Evolutionary conservation across 2,113 vertebrate species (phyloP), one percentile per base, ranked within the genome.

Genomic region (Glareola pratincola): DNA sequence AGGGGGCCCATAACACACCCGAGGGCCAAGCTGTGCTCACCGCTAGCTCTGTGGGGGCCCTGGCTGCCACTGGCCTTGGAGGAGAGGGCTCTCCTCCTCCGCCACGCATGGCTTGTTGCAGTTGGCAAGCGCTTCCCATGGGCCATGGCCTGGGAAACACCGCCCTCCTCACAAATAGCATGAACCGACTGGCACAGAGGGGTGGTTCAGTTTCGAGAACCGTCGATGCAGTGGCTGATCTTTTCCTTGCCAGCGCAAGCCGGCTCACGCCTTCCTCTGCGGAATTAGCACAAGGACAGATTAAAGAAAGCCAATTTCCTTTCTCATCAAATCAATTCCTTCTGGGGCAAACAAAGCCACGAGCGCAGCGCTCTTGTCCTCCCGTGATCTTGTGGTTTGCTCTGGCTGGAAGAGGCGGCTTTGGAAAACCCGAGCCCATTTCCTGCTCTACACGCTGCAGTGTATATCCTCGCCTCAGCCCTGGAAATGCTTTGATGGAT

Each of bases 401-500:
- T 96, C 90, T 83, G 92, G 73, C 87, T 95, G 95, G 85, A 96
- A 92, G 88, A 93, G 63, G 59, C 91, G 78, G 80, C 89, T 84
- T 56, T 96, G 94, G 92, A 88, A 92, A 93, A 68, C 63, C 94
- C 87, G 17, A 91, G 95, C 88, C 87, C 85, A 80, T 96, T 98
- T 97, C 97, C 96, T 97, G 94, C 94, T 91, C 94, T 85, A 92
- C 39, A 9, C 82, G 85, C 95, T 57, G 88, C 91, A 90, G 93
- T 74, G 94, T 80, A 37, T 88, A 95, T 95, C 96, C 95, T 97
- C 8, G 92, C 57, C 86, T 93, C 83, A 83, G 94, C 81, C 84
- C 85, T 97, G 97, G 97, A 97, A 98, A 97, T 19, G 80, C 97
- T 98, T 98, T 98, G 97, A 98, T 98, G 97, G 97, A 94, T 98